Percentiles rank a stretch among this genome's conserved stretches.
phyloP scores from a whole-genome alignment of 2,113 vertebrate species.

The Uria aalge region DNA sequence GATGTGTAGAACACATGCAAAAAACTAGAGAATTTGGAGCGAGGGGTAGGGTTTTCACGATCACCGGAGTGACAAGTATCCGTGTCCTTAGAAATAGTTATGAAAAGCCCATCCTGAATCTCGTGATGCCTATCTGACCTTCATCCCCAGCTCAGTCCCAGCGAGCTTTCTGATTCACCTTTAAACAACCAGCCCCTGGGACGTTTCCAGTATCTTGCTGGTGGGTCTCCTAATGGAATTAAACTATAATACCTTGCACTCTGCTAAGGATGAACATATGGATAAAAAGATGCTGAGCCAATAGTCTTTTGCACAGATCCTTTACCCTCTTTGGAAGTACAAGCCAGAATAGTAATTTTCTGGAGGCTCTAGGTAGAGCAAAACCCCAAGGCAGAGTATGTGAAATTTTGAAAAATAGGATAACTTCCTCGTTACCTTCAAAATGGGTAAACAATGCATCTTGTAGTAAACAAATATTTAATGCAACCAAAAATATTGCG shows the following conservation, averaged over 20 bases:
- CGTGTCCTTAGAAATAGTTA: background rate
- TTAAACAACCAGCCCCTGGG: background rate
- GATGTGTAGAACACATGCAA: background rate
- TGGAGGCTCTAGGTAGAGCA: background rate
- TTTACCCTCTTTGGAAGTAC: background rate
- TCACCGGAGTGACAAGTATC: background rate
- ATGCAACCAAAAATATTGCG: background rate
- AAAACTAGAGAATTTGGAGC: background rate
- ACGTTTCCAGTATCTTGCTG: background rate
- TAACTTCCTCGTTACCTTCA: background rate
- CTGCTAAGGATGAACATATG: background rate
- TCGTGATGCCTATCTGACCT: background rate
- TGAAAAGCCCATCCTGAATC: background rate
- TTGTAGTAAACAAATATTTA: background rate
- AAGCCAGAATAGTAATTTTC: background rate
- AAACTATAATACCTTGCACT: background rate
- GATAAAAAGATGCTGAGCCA: slow-evolving; percentile 32
- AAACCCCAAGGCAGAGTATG: background rate
- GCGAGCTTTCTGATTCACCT: background rate
- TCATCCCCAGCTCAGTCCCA: background rate
- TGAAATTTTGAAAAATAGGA: background rate
- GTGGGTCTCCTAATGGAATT: slow-evolving; percentile 36
- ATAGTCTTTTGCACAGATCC: background rate
- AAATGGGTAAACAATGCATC: background rate
- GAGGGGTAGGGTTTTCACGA: background rate